Evolutionary conservation across 30 jellyfish, hydroid and myxozoan genomes (phyloP).

Genomic region (Cassiopea andromeda): DNA sequence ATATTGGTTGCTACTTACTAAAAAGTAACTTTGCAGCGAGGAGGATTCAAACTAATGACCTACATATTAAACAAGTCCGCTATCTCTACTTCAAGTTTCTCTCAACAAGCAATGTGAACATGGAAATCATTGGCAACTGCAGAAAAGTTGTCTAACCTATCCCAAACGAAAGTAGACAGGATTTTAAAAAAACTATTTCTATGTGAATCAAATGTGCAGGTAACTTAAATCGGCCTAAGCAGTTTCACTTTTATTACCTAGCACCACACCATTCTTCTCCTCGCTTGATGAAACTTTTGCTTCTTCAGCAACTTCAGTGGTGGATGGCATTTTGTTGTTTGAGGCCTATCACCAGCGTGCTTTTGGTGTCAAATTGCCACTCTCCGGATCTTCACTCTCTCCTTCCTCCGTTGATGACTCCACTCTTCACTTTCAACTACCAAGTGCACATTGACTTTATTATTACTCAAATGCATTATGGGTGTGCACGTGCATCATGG

Average conservation of each 20-base stretch:
- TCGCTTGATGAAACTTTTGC: constrained; percentile 24
- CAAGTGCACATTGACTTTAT: constrained; percentile 53
- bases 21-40: no score
- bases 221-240: neutral
- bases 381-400: constrained; percentile 64
- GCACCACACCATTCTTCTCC: constrained; percentile 61
- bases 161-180: neutral
- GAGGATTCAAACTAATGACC: no score
- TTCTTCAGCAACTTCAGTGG: constrained; percentile 79
- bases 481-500: constrained; percentile 52
- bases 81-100: no score
- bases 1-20: no score
- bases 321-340: constrained; percentile 70
- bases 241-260: constrained; percentile 33
- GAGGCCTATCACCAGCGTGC: constrained; percentile 67
- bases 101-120: no score
- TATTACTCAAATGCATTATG: constrained; percentile 55
- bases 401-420: constrained; percentile 60
- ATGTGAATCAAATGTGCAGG: neutral
- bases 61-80: no score
- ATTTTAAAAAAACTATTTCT: neutral
- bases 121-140: no score
- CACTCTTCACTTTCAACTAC: constrained; percentile 20
- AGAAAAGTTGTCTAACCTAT: no score
- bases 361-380: constrained; percentile 57